Evolutionary conservation across 2,113 vertebrate species (phyloP), one percentile per base, ranked within the genome.

Genomic region (Brachionichthys hirsutus): DNA sequence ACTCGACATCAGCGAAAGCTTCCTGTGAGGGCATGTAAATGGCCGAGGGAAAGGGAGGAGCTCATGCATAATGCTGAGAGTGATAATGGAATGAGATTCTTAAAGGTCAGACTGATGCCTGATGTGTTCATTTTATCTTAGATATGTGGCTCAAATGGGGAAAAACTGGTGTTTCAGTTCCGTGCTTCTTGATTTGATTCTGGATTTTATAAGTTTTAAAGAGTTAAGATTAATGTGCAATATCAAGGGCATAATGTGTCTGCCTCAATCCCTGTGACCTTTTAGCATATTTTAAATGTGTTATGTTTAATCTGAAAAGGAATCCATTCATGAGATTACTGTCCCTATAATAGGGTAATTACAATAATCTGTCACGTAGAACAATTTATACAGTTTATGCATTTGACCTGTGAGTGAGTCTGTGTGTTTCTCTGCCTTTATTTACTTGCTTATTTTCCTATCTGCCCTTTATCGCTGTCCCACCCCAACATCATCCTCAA

Each of bases 301-400:
- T 75, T 72, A 40, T 55, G 20, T 56, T 62, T 35, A 43, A 62
- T 78, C 56, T 64, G 36, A 73, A 66, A 30, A 68, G 55, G 47
- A 66, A 6, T 36, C 16, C 20, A 54, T 73, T 78, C 54, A 60
- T 70, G 48, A 66, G 60, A 75, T 82, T 73, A 73, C 47, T 66
- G 64, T 70, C 66, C 45, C 49, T 50, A 63, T 83, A 78, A 78
- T 73, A 34, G 66, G 52, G 71, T 81, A 78, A 83, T 87, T 78
- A 82, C 64, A 80, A 70, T 42, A 58, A 55, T 52, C 74, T 70
- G 70, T 67, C 73, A 77, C 66, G 62, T 67, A 60, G 69, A 82
- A 59, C 42, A 24, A 67, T 77, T 81, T 59, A 67, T 71, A 78
- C 78, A 64, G 77, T 6, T 15, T 5, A 62, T 68, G 53, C 58